Base-by-base conservation (phyloP, 1,140 invertebrate species). In the Cyrtorhinus lividipennis region DNA sequence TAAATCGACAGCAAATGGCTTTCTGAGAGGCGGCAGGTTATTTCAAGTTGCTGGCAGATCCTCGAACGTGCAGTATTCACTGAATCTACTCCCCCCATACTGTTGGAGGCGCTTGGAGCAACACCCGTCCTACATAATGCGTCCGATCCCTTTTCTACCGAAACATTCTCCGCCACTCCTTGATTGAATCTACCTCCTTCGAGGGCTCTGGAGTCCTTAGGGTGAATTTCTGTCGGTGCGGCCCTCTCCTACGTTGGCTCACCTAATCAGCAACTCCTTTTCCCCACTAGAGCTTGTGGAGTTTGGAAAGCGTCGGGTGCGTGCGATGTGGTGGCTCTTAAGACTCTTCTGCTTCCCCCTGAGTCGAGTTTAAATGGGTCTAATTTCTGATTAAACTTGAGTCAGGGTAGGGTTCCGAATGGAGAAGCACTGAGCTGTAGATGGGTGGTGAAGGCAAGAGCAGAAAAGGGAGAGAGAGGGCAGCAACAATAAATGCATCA, bases 381-480 rank as follows among this genome's bases (percentile, higher is more conserved):
- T 53, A 53, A 53, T 53, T 53, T 20, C 48, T 53, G 48, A 53
- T 53, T 53, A 53, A 53, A 53, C 48, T 53, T 53, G 10, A 53
- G 10, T 53, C 48, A 10, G 8, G 30, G 15, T 8, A 15, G 30
- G 30, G 30, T 8, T 38, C 15, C 30, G n/a, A n/a, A n/a, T n/a
- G n/a, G n/a, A n/a, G n/a, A n/a, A n/a, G n/a, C n/a, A n/a, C n/a
- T n/a, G n/a, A n/a, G n/a, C n/a, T n/a, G n/a, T n/a, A n/a, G n/a
- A n/a, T n/a, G n/a, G n/a, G n/a, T n/a, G n/a, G n/a, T n/a, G n/a
- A n/a, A n/a, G n/a, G n/a, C n/a, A n/a, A n/a, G n/a, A n/a, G n/a
- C n/a, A n/a, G n/a, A n/a, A n/a, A n/a, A n/a, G n/a, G n/a, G n/a
- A n/a, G n/a, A n/a, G n/a, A n/a, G n/a, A n/a, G n/a, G n/a, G n/a